Base-by-base conservation (phyloP, 1,140 invertebrate genomes). In the Pygmarrhopalites habei region DNA sequence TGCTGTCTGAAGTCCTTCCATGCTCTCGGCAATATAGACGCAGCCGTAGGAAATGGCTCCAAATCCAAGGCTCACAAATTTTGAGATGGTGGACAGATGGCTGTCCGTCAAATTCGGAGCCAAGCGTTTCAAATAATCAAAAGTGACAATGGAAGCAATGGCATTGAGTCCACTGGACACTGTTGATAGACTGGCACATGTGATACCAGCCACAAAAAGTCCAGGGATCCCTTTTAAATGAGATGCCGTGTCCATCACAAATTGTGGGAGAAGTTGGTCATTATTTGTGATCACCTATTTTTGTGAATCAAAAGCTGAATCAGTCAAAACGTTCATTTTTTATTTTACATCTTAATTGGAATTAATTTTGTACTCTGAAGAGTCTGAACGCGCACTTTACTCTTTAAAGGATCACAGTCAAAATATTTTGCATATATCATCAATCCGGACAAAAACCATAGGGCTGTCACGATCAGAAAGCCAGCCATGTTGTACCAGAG, bases 121-220 rank as follows among this genome's bases (percentile, higher is more conserved):
- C 21, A 57, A 26, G 43, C 51, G 47, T 15, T 52, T 60, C 0
- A 70, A 58, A 41, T 60, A 70, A 28, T 70, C 69, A 23, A 65
- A 65, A 17, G 63, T 62, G 2, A 59, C 51, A n/a, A 66, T 63
- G 2, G 69, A 59, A 17, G 65, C 47, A 2, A 70, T 7, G 3
- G 65, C 62, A 23, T 30, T 65, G 5, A 70, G 41, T 23, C 59
- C 69, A 58, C 65, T 65, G 1, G 65, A 67, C 19, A 70, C 52
- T 12, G 63, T 55, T 32, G 65, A 67, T 49, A 17, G 73, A 28
- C 80, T 79, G n/a, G 80, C 82, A 67, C 78, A 78, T 68, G 81
- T 82, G n/a, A 83, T 73, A 55, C 79, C 79, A 15, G 81, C 78
- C 1, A 82, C 77, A 68, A 83, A 81, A 4, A 83, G 63, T 17